Evolutionary conservation across 92 coral and sea anemone genomes (phyloP), one percentile per base, ranked within the genome.

Genomic region (Desmophyllum pertusum): DNA sequence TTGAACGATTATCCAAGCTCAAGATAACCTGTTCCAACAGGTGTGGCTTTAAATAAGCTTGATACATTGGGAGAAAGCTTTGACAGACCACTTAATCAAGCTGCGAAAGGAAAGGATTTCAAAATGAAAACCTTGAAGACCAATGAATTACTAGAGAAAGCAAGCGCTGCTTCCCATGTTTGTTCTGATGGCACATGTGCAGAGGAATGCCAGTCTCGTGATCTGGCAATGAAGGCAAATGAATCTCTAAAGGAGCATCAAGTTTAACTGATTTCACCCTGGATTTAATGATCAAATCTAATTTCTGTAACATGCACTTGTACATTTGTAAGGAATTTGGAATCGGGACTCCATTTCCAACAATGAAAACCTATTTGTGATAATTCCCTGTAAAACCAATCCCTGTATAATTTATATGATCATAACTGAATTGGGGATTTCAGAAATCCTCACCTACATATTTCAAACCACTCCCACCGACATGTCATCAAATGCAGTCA

Each of bases 211-310:
- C 59, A 3, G 55, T 39, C 59, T 21, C 2, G 10, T 39, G 27
- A 72, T 4, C 8, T 40, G 18, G 6, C 65, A 9, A 17, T 55
- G 6, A 10, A 48, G 37, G 80, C 80, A 11, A 25, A n/a, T 36
- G 45, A 75, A 25, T 6, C 19, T 5, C 48, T 68, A 19, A 11
- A 53, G 43, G 67, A 87, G 8, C 73, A 52, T 3, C 36, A 52
- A 62, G 50, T n/a, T 53, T 9, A 36, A 63, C 30, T 31, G 53
- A n/a, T n/a, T n/a, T 11, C 95, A 91, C 72, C 95, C 95, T 43
- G 92, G 92, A 5, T 82, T 21, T 89, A 10, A n/a, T n/a, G n/a
- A n/a, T n/a, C n/a, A n/a, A n/a, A n/a, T n/a, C n/a, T n/a, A n/a
- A n/a, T n/a, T n/a, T n/a, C n/a, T n/a, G n/a, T n/a, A n/a, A n/a